phyloP scores from a whole-genome alignment of 2,113 vertebrate genomes.

The Cichladusa arquata region DNA sequence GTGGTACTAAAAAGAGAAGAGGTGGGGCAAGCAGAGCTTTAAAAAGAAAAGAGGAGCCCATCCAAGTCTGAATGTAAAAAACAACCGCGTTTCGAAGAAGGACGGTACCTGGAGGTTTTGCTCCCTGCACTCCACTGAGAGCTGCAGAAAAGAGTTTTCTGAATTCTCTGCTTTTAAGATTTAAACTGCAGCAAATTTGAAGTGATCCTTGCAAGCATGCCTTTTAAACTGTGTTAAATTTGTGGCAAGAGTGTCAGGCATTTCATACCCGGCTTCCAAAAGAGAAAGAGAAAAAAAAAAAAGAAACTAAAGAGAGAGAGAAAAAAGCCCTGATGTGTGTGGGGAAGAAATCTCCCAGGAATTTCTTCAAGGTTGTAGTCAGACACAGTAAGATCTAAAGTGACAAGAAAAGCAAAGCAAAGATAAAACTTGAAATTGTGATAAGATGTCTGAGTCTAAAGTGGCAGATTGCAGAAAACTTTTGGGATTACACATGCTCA shows the following conservation, averaged over 20 bases:
- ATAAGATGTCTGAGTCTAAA: slow-evolving; percentile 66
- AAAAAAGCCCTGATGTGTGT: background rate
- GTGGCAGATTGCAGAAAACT: background rate
- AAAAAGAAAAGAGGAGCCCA: slow-evolving; percentile 61
- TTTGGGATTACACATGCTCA: slow-evolving; percentile 27
- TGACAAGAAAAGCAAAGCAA: slow-evolving; percentile 42
- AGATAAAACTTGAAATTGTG: slow-evolving; percentile 17
- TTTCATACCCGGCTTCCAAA: slow-evolving; percentile 91
- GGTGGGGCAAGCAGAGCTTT: slow-evolving; percentile 72
- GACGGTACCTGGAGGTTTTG: background rate
- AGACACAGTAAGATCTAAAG: slow-evolving; percentile 12
- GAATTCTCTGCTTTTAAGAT: background rate
- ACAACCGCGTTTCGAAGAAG: background rate
- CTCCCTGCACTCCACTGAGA: background rate
- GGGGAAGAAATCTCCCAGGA: slow-evolving; percentile 41
- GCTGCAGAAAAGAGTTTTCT: background rate
- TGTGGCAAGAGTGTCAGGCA: slow-evolving; percentile 86
- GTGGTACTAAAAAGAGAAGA: slow-evolving; percentile 72
- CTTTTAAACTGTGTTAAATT: slow-evolving; percentile 81
- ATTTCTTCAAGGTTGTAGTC: slow-evolving; percentile 44
- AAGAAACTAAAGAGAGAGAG: background rate
- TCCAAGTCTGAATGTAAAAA: slow-evolving; percentile 36
- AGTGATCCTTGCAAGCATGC: slow-evolving; percentile 2
- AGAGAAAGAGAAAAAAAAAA: slow-evolving; percentile 34
- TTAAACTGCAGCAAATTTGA: background rate